Conservation (phyloP, 2,888 invertebrate genomes). For the Synergus laeviventris region DNA sequence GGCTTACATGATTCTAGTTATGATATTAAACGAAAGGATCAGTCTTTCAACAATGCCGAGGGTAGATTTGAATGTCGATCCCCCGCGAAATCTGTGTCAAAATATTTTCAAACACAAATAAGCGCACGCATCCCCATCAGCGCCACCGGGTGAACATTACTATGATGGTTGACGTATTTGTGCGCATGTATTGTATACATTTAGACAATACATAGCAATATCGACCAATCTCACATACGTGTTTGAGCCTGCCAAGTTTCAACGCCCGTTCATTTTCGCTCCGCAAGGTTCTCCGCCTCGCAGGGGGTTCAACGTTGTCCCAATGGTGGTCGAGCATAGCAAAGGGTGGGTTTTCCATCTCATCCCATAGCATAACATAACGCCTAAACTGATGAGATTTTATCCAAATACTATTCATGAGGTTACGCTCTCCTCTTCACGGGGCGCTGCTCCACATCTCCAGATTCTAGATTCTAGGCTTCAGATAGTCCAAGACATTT, state of each 20-base stretch:
- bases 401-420: slow-evolving; percentile 73
- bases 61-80: slow-evolving; percentile 47
- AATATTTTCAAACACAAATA: slow-evolving; percentile 63
- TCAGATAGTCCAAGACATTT: slow-evolving; percentile 59
- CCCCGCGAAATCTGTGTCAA: slow-evolving; percentile 61
- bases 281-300: slow-evolving; percentile 19
- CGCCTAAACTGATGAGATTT: slow-evolving; percentile 67
- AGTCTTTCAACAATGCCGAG: slow-evolving; percentile 39
- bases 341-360: slow-evolving; percentile 47
- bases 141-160: background rate
- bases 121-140: slow-evolving; percentile 40
- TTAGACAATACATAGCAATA: background rate
- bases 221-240: background rate
- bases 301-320: slow-evolving; percentile 55
- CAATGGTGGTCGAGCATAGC: slow-evolving; percentile 53
- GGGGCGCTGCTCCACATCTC: slow-evolving; percentile 48
- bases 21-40: slow-evolving; percentile 1
- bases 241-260: slow-evolving; percentile 28
- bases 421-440: slow-evolving; percentile 41
- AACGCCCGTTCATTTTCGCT: slow-evolving; percentile 54
- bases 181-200: background rate
- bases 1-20: background rate
- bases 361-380: slow-evolving; percentile 44
- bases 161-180: background rate
- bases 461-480: slow-evolving; percentile 10